Conservation (phyloP, 2,888 invertebrate genomes). For the Lepidochitona cinerea region DNA sequence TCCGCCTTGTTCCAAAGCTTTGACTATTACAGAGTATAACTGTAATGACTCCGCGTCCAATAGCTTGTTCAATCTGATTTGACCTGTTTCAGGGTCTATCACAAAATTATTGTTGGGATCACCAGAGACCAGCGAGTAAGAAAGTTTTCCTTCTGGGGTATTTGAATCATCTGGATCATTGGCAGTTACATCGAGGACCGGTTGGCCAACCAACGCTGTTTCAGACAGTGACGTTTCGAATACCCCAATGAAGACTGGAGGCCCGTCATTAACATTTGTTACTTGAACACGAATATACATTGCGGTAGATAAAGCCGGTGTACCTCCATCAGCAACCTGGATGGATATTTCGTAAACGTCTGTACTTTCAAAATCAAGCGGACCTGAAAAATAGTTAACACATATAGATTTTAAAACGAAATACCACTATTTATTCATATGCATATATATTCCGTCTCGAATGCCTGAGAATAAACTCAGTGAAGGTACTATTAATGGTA, state of each 20-base stretch:
- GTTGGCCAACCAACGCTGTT: conserved; percentile 16
- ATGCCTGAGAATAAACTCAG: no score
- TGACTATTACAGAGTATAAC: conserved; percentile 12
- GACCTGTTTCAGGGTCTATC: conserved; percentile 26
- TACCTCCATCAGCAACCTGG: conserved; percentile 14
- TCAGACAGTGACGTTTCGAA: conserved; percentile 26
- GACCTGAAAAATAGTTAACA: neutral
- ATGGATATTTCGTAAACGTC: conserved; percentile 9
- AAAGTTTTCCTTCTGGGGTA: conserved; percentile 36
- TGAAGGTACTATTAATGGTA: no score
- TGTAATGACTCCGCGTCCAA: conserved; percentile 14
- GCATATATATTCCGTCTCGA: no score
- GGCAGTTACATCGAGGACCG: conserved; percentile 36
- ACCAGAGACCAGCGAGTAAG: conserved; percentile 42
- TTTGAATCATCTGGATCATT: conserved; percentile 41
- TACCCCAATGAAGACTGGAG: conserved; percentile 33
- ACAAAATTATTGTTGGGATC: conserved; percentile 39
- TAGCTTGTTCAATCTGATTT: conserved; percentile 2
- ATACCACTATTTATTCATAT: no score
- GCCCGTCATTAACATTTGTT: conserved; percentile 46
- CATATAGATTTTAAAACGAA: no score
- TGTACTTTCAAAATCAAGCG: conserved; percentile 7
- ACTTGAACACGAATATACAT: conserved; percentile 41
- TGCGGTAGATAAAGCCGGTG: conserved; percentile 21
- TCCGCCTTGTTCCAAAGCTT: conserved; percentile 34